phyloP scores from a whole-genome alignment of 1,140 invertebrate species.

The Temnothorax curvispinosus region DNA sequence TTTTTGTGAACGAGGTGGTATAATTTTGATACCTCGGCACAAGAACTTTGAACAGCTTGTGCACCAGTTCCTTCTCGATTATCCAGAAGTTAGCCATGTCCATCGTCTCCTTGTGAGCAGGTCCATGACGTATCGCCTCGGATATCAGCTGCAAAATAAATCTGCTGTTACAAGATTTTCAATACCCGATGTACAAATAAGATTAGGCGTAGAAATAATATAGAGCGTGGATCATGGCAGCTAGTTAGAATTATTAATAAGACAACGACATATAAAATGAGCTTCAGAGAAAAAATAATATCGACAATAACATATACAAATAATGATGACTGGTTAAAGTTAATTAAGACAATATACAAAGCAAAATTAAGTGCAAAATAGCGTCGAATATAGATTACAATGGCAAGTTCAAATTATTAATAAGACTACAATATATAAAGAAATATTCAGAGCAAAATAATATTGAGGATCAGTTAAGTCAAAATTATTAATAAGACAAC shows the following conservation, averaged over 20 bases:
- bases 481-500: background rate
- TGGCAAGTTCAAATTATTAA: background rate
- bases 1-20: conserved; percentile 90
- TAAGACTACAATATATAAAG: background rate
- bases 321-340: too few relatives aligned
- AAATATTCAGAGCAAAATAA: too few relatives aligned
- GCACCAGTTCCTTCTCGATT: conserved; percentile 94
- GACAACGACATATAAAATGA: background rate
- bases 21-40: conserved; percentile 93
- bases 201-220: background rate
- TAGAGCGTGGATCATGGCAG: background rate
- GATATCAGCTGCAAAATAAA: conserved; percentile 91
- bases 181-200: background rate
- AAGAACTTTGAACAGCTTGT: conserved; percentile 97
- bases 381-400: background rate
- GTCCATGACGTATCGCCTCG: conserved; percentile 94
- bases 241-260: background rate
- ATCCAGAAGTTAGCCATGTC: conserved; percentile 96
- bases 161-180: background rate
- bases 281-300: background rate
- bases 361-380: background rate
- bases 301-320: too few relatives aligned
- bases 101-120: conserved; percentile 94
- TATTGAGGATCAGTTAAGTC: too few relatives aligned
- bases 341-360: background rate